phyloP scores from a whole-genome alignment of 37 sponge, comb jelly and placozoan genomes.

The Agelas oroides region DNA sequence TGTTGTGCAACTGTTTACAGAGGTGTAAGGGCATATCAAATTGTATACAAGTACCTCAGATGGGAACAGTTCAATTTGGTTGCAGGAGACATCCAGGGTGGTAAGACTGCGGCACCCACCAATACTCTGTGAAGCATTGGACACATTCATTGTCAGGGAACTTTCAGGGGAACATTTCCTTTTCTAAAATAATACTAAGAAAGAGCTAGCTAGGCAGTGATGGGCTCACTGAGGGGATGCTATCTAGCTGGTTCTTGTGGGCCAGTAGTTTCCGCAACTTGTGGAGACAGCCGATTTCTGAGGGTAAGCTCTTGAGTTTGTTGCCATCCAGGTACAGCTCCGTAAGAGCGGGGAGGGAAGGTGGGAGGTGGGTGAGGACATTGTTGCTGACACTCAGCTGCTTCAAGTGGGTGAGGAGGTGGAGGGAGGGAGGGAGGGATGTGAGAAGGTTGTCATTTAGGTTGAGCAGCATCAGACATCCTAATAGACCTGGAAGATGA shows the following conservation, averaged over 20 bases:
- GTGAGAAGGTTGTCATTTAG: constrained; percentile 56
- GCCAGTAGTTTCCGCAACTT: constrained; percentile 50
- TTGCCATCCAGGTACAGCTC: constrained; percentile 65
- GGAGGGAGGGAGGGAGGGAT: constrained; percentile 22
- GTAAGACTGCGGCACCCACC: constrained; percentile 38
- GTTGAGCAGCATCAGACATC: constrained; percentile 35
- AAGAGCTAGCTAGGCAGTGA: too few species aligned
- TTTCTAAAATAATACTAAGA: too few species aligned
- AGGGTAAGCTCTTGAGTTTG: constrained; percentile 35
- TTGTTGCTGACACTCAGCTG: constrained; percentile 56
- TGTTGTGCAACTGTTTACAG: too few species aligned
- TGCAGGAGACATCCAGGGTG: constrained; percentile 69
- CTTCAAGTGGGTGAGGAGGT: constrained; percentile 15
- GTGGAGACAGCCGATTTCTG: constrained; percentile 22
- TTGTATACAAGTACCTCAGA: constrained; percentile 49
- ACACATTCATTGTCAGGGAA: too few species aligned
- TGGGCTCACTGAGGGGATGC: constrained; percentile 43
- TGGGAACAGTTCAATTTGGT: constrained; percentile 63
- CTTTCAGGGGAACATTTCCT: too few species aligned
- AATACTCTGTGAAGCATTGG: constrained; percentile 25
- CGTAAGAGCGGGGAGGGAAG: constrained; percentile 14
- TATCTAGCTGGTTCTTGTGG: constrained; percentile 60
- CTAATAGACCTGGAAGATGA: background rate
- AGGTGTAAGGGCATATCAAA: too few species aligned
- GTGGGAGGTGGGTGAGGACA: constrained; percentile 31